Base-by-base conservation (phyloP, 2,113 vertebrate genomes). In the Pomatostomus ruficeps region DNA sequence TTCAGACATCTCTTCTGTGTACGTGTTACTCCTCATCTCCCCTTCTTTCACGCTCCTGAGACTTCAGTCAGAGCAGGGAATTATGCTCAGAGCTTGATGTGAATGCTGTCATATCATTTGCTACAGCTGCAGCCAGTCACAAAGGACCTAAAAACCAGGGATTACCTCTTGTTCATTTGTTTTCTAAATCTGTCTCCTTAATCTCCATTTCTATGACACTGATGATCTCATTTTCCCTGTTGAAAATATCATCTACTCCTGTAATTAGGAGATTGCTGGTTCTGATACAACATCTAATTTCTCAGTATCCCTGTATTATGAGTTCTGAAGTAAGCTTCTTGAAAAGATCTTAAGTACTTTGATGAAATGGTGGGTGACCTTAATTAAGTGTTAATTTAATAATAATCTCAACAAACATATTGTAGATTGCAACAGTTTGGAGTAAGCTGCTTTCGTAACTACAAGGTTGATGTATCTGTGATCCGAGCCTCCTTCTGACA, bases 141-240 rank as follows among this genome's bases (percentile, higher is more conserved):
- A 90, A 93, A 93, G 72, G 85, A 88, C 79, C 63, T 91, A 90
- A 92, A 96, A 90, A 90, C 29, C 79, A 82, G 82, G 95, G 93
- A 97, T 96, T 95, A 91, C 90, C 75, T 94, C 88, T 82, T 91
- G 85, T 93, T 95, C 33, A 4, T 93, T 97, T 96, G 85, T 96
- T 95, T 96, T 90, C 93, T 88, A 93, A 88, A 94, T 89, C 81
- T 89, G 85, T 85, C 71, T 73, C 73, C 90, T 95, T 91, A 94
- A 93, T 93, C 90, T 91, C 58, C 86, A 58, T 95, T 96, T 95
- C 93, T 96, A 85, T 95, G 88, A 96, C 79, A 93, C n/a, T 95
- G 95, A 94, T 93, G 95, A 93, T 94, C 85, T 88, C 88, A 93
- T 97, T 94, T 95, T 96, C 82, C 71, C 74, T 70, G 67, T 22